Evolutionary conservation across 2,113 vertebrate genomes (phyloP).

Genomic region (Bufo bufo): DNA sequence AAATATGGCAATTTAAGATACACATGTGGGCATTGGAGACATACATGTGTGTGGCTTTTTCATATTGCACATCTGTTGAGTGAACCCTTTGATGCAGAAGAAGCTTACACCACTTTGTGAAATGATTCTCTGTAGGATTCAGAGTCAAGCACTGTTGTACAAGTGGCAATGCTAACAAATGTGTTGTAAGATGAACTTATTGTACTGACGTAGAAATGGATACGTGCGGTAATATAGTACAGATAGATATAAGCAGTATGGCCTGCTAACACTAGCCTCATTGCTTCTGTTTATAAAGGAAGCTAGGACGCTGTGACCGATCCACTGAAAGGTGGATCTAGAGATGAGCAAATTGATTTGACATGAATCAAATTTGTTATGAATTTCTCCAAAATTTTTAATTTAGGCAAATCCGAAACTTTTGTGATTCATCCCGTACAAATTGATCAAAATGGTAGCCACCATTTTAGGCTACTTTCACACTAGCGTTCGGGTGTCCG

Average conservation of each 20-base stretch:
- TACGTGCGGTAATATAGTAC: neutral
- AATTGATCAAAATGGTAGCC: too few species aligned
- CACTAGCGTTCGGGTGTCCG: too few species aligned
- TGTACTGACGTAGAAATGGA: neutral
- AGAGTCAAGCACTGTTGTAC: neutral
- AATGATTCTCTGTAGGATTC: neutral
- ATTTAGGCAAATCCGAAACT: too few species aligned
- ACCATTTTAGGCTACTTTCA: too few species aligned
- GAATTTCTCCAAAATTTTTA: too few species aligned
- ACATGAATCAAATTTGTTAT: too few species aligned
- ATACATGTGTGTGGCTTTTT: neutral
- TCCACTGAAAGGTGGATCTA: neutral
- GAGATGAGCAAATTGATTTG: too few species aligned
- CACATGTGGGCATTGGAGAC: conserved; percentile 13
- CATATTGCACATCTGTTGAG: conserved; percentile 25
- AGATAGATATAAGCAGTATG: neutral
- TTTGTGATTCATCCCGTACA: too few species aligned
- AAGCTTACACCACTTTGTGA: neutral
- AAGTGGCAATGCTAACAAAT: conserved; percentile 15
- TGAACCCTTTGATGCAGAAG: conserved; percentile 13
- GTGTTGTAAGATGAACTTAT: neutral
- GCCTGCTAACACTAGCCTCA: neutral
- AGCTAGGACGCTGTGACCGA: neutral
- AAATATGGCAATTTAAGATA: conserved; percentile 32
- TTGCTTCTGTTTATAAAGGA: neutral